Evolutionary conservation across 2,888 invertebrate genomes (phyloP), one percentile per base, ranked within the genome.

Genomic region (Coelopa pilipes): DNA sequence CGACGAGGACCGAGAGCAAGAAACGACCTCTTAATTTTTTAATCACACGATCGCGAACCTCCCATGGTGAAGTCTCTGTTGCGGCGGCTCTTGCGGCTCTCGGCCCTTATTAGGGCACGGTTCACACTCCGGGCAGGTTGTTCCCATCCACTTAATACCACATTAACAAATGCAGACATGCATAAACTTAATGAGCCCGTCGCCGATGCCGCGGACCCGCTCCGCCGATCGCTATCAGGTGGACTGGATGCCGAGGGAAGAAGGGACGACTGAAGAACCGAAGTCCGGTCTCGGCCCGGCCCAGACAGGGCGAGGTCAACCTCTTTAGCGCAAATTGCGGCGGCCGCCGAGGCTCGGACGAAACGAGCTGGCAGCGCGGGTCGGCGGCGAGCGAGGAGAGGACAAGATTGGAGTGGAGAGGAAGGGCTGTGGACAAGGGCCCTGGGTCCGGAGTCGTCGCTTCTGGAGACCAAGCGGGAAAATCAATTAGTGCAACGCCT

Each of bases 401-500:
- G n/a, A n/a, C n/a, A 34, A 34, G 34, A 34, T 2, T 34, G 34
- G 34, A 50, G 49, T 15, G 3, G 24, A 50, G 50, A 13, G 19
- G 45, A 2, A 45, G 17, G 15, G 12, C 50, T 21, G 15, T 19
- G 11, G 21, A 17, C 45, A 75, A 77, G 80, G 80, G 79, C 78
- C 79, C 78, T 76, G 34, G 34, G 34, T 2, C 34, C 34, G 34
- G 34, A 34, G 34, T 34, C 34, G 34, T n/a, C 77, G 76, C 76
- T 78, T 77, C 76, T 73, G 60, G 76, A 80, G 77, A 74, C 73
- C 75, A 80, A 80, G 81, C 81, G 78, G 78, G 79, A 78, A 78
- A 81, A 81, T 81, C 81, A 81, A 81, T 81, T 81, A 80, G 81
- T 76, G 76, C 77, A 77, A 76, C 77, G 77, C 77, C 76, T 74